A percentile compares a stretch with the other conserved stretches of the same genome.
Conservation (phyloP, 2,888 invertebrate species). For the Tromatobia lineatoria region DNA sequence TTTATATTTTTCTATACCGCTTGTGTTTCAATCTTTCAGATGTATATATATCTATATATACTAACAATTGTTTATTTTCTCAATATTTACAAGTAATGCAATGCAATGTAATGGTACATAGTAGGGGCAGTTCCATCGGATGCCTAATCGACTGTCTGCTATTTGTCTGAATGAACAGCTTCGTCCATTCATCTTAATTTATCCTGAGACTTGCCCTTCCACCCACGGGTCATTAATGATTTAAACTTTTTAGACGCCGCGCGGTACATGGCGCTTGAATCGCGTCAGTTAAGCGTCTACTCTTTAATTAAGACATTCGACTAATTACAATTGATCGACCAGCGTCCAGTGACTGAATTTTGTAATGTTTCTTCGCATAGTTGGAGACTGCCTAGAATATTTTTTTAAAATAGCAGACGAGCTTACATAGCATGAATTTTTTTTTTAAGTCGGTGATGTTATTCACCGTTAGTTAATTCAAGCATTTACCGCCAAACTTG, state of each 20-base stretch:
- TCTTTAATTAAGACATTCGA: conserved; percentile 47
- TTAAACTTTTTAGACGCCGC: conserved; percentile 32
- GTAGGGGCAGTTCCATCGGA: background rate
- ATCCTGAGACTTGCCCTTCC: conserved; percentile 25
- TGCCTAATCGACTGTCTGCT: conserved; percentile 28
- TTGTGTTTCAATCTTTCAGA: too few relatives aligned
- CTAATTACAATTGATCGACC: conserved; percentile 22
- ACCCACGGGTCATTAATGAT: conserved; percentile 26
- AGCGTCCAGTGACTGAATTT: background rate
- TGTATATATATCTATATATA: too few relatives aligned
- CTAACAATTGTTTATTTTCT: too few relatives aligned
- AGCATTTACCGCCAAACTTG: too few relatives aligned
- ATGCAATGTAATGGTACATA: too few relatives aligned
- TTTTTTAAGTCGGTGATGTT: too few relatives aligned
- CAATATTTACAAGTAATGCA: too few relatives aligned
- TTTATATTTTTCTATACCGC: too few relatives aligned
- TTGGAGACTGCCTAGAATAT: too few relatives aligned
- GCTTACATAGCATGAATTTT: background rate
- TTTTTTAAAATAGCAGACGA: background rate
- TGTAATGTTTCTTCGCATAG: background rate
- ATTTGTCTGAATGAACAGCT: conserved; percentile 28
- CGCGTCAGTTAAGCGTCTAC: background rate
- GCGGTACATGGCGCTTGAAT: background rate
- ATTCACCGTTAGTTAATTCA: too few relatives aligned
- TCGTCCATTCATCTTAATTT: conserved; percentile 55